Conservation (phyloP, 2,113 vertebrate genomes). For the Eretmochelys imbricata region DNA sequence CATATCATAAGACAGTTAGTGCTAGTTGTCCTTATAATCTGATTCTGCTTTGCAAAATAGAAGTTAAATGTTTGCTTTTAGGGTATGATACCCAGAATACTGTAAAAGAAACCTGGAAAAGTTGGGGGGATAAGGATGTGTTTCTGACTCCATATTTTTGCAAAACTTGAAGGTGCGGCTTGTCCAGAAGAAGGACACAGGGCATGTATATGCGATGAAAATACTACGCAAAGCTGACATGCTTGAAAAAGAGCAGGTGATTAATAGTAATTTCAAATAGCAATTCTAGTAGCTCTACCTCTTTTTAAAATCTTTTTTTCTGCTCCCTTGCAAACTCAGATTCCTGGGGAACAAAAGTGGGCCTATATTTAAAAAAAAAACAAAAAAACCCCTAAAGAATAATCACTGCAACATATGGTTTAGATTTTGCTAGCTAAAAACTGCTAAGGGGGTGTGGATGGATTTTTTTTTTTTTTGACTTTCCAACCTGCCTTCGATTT, state of each 20-base stretch:
- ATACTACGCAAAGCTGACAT: slow-evolving; percentile 98
- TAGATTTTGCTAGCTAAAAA: background rate
- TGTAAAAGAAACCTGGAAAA: background rate
- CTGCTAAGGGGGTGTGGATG: accelerated
- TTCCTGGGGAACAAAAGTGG: background rate
- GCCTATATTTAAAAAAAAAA: background rate
- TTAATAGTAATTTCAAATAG: background rate
- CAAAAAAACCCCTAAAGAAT: no score
- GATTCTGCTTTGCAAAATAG: accelerated
- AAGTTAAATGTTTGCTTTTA: background rate
- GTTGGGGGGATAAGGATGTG: accelerated
- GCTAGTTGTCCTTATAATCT: no score
- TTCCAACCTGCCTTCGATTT: background rate
- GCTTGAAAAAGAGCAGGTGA: slow-evolving; percentile 98
- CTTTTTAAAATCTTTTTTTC: background rate
- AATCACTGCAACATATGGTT: background rate
- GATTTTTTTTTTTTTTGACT: background rate
- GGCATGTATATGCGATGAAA: slow-evolving; percentile 99
- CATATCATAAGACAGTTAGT: accelerated
- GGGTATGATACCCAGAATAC: accelerated
- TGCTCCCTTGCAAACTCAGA: background rate
- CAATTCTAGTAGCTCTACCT: accelerated
- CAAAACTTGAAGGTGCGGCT: slow-evolving; percentile 86
- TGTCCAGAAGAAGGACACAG: slow-evolving; percentile 99
- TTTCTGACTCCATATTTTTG: background rate